Evolutionary conservation across 2,113 vertebrate species (phyloP), one percentile per base, ranked within the genome.

Genomic region (Procavia capensis): DNA sequence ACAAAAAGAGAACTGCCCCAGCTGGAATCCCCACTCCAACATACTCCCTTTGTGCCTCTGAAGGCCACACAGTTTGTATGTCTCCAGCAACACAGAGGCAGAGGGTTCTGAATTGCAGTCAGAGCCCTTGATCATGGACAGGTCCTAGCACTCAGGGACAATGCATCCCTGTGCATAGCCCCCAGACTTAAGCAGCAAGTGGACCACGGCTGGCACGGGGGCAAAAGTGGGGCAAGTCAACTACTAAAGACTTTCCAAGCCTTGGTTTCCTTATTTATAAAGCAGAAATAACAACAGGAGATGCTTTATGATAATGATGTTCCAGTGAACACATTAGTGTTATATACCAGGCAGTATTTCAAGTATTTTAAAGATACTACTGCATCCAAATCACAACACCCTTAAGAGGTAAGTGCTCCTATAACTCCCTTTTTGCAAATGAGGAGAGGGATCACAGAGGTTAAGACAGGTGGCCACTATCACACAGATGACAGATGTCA

Each of bases 271-370:
- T 88, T n/a, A 5, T 36, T 68, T 43, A 17, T 45, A 36, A 72
- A 76, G 61, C 25, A 78, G 78, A 95, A 74, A n/a, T 47, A 59
- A 1, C 20, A 25, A 41, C 29, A 59, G 72, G 72, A 41, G 6
- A 54, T 29, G 36, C 14, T 45, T 45, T 9, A 20, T 8, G 16
- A n/a, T 1, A 34, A 3, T 34, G 64, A 36, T 2, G 0, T 6
- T 6, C 3, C 47, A 14, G 3, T 22, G 17, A 25, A 39, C 54
- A 45, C 3, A 10, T 36, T 57, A 43, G 83, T 4, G 68, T 29
- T 20, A 0, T 9, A 39, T 14, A 57, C 61, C 95, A 22, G 13
- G 29, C 0, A 1, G 25, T 13, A 4, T 31, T 17, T 0, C 9
- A 63, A 39, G 50, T 4, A 36, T 64, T 76, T n/a, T 50, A 61